Evolutionary conservation across 1,140 invertebrate species (phyloP).

Genomic region (Drosophila malerkotliana): DNA sequence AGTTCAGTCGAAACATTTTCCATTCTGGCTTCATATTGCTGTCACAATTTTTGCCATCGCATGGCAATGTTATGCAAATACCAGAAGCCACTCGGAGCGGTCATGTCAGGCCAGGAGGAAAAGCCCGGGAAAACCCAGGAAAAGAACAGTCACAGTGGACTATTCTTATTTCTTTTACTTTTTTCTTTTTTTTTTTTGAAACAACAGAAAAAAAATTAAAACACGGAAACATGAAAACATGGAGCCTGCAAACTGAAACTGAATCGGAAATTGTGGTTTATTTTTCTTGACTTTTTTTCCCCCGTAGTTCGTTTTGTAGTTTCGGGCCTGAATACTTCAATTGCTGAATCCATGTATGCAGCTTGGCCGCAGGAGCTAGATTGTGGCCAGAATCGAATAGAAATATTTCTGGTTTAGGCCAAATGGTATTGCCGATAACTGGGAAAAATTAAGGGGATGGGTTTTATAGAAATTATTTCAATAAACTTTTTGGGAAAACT

Average conservation of each 20-base stretch:
- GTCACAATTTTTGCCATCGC: constrained; percentile 38
- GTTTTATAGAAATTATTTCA: too few species aligned
- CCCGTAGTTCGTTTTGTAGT: neutral
- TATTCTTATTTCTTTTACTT: neutral
- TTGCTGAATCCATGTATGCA: constrained; percentile 8
- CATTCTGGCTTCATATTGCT: constrained; percentile 21
- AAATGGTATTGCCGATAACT: neutral
- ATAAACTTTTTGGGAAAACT: too few species aligned
- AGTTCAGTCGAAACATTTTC: too few species aligned
- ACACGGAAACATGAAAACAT: neutral
- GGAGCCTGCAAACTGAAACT: constrained; percentile 6
- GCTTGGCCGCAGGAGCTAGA: constrained; percentile 1
- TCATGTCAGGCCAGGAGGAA: constrained; percentile 9
- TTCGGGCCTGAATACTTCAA: constrained; percentile 4
- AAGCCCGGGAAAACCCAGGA: neutral
- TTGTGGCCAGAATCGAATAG: constrained; percentile 18
- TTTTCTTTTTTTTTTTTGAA: neutral
- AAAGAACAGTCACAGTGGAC: constrained; percentile 9
- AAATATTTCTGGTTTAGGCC: neutral
- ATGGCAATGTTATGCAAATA: constrained; percentile 61
- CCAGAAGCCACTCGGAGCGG: constrained; percentile 32
- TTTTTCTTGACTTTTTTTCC: neutral
- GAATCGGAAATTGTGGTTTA: constrained; percentile 3
- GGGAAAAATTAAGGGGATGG: neutral
- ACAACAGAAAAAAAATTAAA: constrained; percentile 1